Evolutionary conservation across 2,113 vertebrate species (phyloP).

Genomic region (Microtus richardsoni): DNA sequence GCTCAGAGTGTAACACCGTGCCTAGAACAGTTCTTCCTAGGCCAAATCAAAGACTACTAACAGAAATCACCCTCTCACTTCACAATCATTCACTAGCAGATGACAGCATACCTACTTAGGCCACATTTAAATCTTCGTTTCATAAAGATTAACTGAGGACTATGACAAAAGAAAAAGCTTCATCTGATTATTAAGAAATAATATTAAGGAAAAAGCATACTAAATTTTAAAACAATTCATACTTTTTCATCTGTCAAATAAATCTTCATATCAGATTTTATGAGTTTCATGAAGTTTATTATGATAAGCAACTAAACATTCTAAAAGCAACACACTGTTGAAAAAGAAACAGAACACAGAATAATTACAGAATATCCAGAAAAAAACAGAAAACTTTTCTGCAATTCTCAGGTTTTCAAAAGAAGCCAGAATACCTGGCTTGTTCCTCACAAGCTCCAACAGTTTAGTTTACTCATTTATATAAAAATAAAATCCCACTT

Average conservation of each 20-base stretch:
- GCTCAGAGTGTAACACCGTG: not conserved
- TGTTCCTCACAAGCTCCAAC: not conserved
- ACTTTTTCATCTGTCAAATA: constrained; percentile 18
- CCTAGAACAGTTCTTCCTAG: not conserved
- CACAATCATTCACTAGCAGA: not conserved
- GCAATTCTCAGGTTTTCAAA: not conserved
- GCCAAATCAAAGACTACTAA: not conserved
- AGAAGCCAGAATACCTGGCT: not conserved
- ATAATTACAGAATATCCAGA: not conserved
- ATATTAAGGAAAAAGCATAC: not conserved
- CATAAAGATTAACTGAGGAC: not conserved
- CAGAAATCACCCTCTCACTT: not conserved
- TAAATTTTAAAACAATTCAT: constrained; percentile 1
- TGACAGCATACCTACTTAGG: not conserved
- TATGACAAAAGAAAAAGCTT: not conserved
- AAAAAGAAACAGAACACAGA: not conserved
- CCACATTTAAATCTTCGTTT: not conserved
- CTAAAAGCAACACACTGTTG: not conserved
- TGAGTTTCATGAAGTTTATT: not conserved
- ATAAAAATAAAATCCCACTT: not conserved
- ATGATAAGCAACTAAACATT: constrained; percentile 28
- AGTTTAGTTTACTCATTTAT: not conserved
- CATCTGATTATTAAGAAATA: not conserved
- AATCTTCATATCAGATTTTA: not conserved
- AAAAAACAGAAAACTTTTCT: not conserved